These are phyloP conservation scores for Leptothorax acervorum DNA, from an alignment of 2,888 invertebrate genomes.

Conservation along the genomic window DNA sequence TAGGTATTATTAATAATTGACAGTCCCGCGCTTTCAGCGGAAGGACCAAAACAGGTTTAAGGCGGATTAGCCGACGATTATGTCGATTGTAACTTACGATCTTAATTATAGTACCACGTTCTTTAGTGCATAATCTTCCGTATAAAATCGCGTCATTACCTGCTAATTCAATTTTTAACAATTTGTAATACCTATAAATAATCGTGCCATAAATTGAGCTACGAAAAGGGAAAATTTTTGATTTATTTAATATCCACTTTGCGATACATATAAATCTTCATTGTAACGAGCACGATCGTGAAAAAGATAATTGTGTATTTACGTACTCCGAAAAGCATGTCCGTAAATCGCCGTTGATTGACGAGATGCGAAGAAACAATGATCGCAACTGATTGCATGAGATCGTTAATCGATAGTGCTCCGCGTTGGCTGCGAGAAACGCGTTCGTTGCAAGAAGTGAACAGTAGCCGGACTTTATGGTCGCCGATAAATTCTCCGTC, in stretches of 20 bases:
- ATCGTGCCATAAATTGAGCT: not conserved
- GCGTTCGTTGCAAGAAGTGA: conserved; percentile 27
- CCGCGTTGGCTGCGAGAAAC: conserved; percentile 8
- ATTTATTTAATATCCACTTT: not conserved
- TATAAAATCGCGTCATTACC: not conserved
- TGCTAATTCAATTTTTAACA: not conserved
- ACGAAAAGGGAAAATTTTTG: not conserved
- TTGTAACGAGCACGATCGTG: not conserved
- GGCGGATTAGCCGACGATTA: not conserved
- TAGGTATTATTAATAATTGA: conserved; percentile 22
- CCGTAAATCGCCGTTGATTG: not conserved
- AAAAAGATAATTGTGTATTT: conserved; percentile 5
- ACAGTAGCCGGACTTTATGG: conserved; percentile 64
- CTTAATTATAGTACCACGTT: not conserved
- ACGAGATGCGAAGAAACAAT: conserved; percentile 13
- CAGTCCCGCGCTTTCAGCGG: not conserved
- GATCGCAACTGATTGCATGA: conserved; percentile 33
- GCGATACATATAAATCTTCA: conserved; percentile 1
- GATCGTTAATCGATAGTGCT: conserved; percentile 40
- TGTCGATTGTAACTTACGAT: not conserved
- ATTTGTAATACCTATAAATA: not conserved
- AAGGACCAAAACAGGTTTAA: not conserved
- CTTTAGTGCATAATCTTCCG: not conserved
- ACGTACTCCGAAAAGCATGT: not conserved
- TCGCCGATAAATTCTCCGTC: conserved; percentile 55